Base-by-base conservation (phyloP, 1,140 invertebrate genomes). In the Meteorus sp. region DNA sequence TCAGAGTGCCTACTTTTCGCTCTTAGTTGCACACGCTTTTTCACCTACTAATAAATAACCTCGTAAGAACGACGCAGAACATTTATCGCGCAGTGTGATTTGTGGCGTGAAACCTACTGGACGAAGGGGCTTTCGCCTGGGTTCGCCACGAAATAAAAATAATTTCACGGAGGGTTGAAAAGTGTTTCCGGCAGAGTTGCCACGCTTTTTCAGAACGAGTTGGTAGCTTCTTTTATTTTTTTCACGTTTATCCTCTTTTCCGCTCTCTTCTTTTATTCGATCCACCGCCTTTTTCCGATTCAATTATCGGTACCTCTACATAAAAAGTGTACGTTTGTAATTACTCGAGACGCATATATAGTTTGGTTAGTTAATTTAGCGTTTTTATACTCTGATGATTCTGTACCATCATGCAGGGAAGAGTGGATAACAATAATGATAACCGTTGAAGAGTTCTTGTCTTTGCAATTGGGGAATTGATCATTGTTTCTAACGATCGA, bases 1-100 rank as follows among this genome's bases (percentile, higher is more conserved):
- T 39, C 20, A 22, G 33, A 52, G 45, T 61, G 56, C 55, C 37
- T 37, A 45, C 57, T 59, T 25, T 55, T 8, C 39, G 54, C 44
- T 61, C 57, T 48, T 57, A 63, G 58, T 51, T 45, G 44, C 47
- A 35, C 41, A 11, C n/a, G 56, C 50, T 51, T 50, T 33, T 33
- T 17, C 33, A 9, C n/a, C 54, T 45, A 44, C 54, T 39, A 35
- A 69, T 67, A 69, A 69, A 69, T 69, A 69, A 67, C 62, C 60
- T 43, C n/a, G 59, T 60, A 52, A 60, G 59, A 62, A 52, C 64
- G 47, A 59, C 43, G 59, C 25, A 23, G 62, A 69, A 66, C 66
- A 63, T 69, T 68, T 69, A 68, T 68, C 67, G 67, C 66, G 51
- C 29, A 15, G 11, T n/a, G 58, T 69, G 61, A 69, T 69, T 69